Evolutionary conservation across 23 tunicate genomes (phyloP).

Genomic region (Styela plicata): DNA sequence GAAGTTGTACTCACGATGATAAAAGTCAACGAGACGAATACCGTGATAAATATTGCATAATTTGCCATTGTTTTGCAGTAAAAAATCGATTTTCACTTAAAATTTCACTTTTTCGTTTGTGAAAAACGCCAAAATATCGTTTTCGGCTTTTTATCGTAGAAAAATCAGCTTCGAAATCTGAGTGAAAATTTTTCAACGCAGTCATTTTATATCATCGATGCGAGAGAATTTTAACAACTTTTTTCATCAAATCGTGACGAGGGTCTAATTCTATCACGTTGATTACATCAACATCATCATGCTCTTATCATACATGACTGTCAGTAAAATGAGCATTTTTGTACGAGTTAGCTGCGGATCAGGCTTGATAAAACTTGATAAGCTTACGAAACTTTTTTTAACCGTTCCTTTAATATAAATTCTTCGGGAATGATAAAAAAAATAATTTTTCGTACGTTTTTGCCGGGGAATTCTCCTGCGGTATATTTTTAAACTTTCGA

Average conservation of each 20-base stretch:
- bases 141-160: neutral
- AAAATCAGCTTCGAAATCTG: neutral
- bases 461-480: neutral
- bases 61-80: neutral
- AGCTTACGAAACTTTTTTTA: too few relatives aligned
- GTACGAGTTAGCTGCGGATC: too few relatives aligned
- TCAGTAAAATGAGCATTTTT: neutral
- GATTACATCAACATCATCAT: neutral
- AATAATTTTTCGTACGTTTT: too few relatives aligned
- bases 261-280: neutral
- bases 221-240: neutral
- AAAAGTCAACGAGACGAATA: neutral
- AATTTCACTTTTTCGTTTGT: too few relatives aligned
- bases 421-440: neutral
- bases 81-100: neutral
- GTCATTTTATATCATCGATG: neutral
- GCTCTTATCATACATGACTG: neutral
- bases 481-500: neutral
- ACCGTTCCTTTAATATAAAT: neutral
- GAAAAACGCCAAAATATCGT: too few relatives aligned
- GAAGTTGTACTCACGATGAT: neutral
- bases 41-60: neutral
- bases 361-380: too few relatives aligned
- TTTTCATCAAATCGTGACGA: neutral
- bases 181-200: neutral